These are phyloP conservation scores for Drosophila kanapiae DNA, from an alignment of 1,140 invertebrate species.

Conservation along the genomic window DNA sequence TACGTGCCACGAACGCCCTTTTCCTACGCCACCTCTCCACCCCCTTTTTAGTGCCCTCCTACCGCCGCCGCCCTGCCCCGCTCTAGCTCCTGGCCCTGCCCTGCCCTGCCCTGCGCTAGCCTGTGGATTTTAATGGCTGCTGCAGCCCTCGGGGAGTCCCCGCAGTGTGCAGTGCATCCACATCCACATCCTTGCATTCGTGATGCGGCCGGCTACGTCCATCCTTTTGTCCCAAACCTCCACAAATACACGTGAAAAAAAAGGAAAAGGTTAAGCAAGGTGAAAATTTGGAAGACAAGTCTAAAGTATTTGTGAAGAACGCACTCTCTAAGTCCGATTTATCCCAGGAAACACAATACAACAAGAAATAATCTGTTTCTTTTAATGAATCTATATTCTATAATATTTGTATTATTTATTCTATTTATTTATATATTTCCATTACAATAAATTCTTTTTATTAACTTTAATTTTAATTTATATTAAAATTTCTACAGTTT, in stretches of 20 bases:
- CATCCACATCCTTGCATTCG: conserved; percentile 70
- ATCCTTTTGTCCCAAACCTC: conserved; percentile 21
- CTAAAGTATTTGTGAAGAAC: background rate
- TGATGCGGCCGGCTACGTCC: conserved; percentile 64
- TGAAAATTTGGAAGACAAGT: fast-evolving
- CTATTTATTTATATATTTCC: no score
- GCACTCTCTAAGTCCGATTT: no score
- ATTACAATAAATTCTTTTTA: no score
- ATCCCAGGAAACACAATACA: no score
- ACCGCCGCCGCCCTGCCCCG: background rate
- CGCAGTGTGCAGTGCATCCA: conserved; percentile 49
- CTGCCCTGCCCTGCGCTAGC: conserved; percentile 26
- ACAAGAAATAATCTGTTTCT: no score
- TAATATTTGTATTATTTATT: no score
- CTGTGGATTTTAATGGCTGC: conserved; percentile 81
- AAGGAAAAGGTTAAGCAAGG: no score
- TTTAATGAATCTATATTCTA: no score
- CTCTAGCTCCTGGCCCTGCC: background rate
- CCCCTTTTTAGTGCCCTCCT: conserved; percentile 14
- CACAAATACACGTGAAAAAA: background rate
- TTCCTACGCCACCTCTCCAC: conserved; percentile 1
- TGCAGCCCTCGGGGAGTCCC: conserved; percentile 78
- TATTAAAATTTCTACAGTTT: no score
- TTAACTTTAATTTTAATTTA: no score
- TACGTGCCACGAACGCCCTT: conserved; percentile 44